Percentiles rank a stretch among this genome's conserved stretches.
Conservation (phyloP, 2,113 vertebrate species). For the Zapornia atra region DNA sequence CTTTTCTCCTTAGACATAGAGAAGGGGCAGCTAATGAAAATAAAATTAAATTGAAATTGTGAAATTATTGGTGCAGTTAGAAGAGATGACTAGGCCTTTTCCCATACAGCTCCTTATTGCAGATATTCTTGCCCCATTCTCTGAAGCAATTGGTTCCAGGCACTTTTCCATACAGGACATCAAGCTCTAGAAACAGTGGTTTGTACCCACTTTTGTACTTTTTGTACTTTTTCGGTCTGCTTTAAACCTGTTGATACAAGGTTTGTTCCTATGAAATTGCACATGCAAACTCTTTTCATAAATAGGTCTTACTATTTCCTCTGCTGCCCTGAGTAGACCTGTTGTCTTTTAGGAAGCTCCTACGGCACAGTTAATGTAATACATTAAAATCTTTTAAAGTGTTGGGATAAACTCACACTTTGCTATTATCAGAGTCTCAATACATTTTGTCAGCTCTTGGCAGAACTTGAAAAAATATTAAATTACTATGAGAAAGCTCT, state of each 20-base stretch:
- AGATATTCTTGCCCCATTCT: neutral
- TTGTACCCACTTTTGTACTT: neutral
- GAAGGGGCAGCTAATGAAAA: neutral
- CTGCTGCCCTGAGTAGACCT: neutral
- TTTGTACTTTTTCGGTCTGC: neutral
- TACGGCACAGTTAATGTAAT: neutral
- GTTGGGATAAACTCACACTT: neutral
- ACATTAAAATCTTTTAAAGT: neutral
- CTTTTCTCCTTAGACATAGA: neutral
- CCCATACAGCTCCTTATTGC: neutral
- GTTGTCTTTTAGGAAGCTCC: neutral
- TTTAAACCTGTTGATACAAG: neutral
- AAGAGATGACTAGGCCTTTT: neutral
- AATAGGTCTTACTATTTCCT: neutral
- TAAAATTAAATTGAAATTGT: neutral
- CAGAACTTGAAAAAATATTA: slow-evolving; percentile 3
- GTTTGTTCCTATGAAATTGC: neutral
- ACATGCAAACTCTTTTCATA: neutral
- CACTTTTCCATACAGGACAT: neutral
- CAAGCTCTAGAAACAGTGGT: neutral
- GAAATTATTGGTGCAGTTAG: neutral
- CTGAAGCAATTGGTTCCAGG: neutral
- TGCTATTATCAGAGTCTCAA: neutral
- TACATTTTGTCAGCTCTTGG: neutral
- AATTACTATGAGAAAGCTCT: neutral